phyloP scores from a whole-genome alignment of 2,888 invertebrate genomes.

The Drosophila kokeensis region DNA sequence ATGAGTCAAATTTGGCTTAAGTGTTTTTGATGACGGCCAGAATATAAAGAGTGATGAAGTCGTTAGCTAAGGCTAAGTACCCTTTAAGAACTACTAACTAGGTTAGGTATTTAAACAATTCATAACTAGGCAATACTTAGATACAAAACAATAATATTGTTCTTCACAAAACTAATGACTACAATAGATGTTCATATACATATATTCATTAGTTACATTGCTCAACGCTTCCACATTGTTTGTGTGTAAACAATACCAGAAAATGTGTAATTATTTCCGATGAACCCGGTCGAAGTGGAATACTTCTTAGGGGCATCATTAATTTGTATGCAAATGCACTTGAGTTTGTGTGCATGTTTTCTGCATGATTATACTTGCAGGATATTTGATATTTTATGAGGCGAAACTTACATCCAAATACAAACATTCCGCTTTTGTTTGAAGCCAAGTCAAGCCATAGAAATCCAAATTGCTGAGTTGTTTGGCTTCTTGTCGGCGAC shows the following conservation, averaged over 20 bases:
- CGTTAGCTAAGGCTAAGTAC: not conserved
- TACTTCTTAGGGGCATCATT: not conserved
- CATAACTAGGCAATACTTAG: not conserved
- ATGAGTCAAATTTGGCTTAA: not conserved
- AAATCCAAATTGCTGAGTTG: constrained; percentile 41
- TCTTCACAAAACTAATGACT: not conserved
- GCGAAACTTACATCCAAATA: constrained; percentile 28
- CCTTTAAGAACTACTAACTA: not conserved
- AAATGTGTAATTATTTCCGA: not conserved
- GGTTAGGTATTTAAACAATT: not conserved
- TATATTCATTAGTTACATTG: not conserved
- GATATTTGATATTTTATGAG: constrained; percentile 7
- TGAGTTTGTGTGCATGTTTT: constrained; percentile 11
- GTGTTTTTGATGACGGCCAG: not conserved
- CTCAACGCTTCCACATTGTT: no score
- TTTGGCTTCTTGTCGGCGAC: constrained; percentile 39
- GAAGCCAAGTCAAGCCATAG: constrained; percentile 37
- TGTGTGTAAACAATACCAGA: not conserved
- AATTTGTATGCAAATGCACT: constrained; percentile 15
- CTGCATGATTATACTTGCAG: constrained; percentile 22
- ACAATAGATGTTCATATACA: not conserved
- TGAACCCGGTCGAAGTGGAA: not conserved
- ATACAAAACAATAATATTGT: not conserved
- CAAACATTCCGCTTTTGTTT: constrained; percentile 10
- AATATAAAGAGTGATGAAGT: no score